Evolutionary conservation across 2,797 vertebrate genomes (phyloP), one percentile per base, ranked within the genome.

Genomic region (Bryconaethiops microstoma): DNA sequence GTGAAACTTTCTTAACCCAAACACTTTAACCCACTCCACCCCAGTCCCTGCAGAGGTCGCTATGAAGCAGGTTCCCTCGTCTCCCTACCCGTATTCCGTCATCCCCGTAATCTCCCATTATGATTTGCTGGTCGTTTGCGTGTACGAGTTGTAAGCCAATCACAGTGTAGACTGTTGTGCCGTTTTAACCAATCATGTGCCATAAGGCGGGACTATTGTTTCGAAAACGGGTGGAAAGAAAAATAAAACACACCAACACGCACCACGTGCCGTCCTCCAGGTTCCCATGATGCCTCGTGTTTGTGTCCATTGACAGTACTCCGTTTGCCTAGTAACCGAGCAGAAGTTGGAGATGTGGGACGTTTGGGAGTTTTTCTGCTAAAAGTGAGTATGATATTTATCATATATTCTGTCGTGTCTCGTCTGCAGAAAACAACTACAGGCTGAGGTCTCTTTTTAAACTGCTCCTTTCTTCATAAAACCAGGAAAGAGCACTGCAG

Each of bases 261-360:
- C 40, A 80, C 74, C 82, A 80, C 82, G 77, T 73, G 67, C 72
- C 65, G 64, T 57, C 57, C 74, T 80, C 74, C 77, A 71, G 68
- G 69, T 82, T 84, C 85, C 85, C 85, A 86, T 14, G 82, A 86
- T 86, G 80, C 82, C 68, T 50, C 35, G 78, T 77, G 74, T 83
- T 86, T 77, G 76, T 79, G 42, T 7, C 42, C 63, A 23, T 16
- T 82, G 76, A 83, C 85, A 84, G 85, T 25, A 45, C 23, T 77
- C 76, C 6, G 52, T 74, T 80, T 79, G 59, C 76, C 55, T 80
- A 73, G 71, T 78, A 29, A 55, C 77, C 69, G 7, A 71, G 50
- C 55, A 65, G 70, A 80, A 40, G 69, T 59, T 45, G 14, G 67
- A 48, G 16, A 50, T 48, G 52, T 8, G 35, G 35, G 35, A 35